These are phyloP conservation scores for Esox masquinongy DNA, from an alignment of 2,797 vertebrate species.

Conservation along the genomic window DNA sequence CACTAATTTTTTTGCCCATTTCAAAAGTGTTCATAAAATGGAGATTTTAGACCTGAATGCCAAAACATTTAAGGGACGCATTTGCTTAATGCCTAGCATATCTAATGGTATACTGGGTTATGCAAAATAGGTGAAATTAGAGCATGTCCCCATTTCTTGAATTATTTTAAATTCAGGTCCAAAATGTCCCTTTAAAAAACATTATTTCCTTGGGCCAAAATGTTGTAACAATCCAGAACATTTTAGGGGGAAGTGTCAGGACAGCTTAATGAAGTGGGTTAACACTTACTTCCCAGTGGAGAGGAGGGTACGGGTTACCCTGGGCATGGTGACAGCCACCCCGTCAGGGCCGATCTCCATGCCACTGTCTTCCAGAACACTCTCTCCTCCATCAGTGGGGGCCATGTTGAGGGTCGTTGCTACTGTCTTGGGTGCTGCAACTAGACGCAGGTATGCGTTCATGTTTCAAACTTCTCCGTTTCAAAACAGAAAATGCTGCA, in stretches of 20 bases:
- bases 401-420: conserved; percentile 39
- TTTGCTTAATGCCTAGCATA: no score
- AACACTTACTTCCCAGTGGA: conserved; percentile 47
- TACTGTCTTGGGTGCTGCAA: conserved; percentile 44
- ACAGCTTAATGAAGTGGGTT: not conserved
- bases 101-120: no score
- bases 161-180: no score
- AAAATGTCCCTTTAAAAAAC: no score
- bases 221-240: no score
- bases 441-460: not conserved
- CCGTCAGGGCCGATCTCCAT: conserved; percentile 43
- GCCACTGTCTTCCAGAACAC: conserved; percentile 39
- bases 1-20: no score
- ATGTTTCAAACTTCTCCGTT: not conserved
- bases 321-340: conserved; percentile 35
- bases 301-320: conserved; percentile 37
- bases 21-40: no score
- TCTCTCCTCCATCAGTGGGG: conserved; percentile 38
- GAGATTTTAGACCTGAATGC: no score
- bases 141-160: no score
- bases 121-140: no score
- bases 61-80: no score
- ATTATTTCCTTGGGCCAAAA: no score
- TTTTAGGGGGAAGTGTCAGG: not conserved
- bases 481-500: not conserved